Evolutionary conservation across 2,888 invertebrate species (phyloP).

Genomic region (Branchipolynoe longqiensis): DNA sequence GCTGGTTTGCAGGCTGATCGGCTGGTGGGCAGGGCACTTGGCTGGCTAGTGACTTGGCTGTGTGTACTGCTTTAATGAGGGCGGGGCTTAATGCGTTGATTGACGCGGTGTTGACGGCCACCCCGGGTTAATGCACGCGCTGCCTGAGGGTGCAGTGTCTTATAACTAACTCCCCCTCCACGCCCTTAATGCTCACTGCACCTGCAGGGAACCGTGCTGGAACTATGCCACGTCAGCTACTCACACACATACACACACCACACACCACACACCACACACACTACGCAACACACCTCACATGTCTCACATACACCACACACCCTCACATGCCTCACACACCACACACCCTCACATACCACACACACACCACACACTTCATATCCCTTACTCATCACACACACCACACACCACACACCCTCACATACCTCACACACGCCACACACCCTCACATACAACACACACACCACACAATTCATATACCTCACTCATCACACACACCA

Average conservation of each 20-base stretch:
- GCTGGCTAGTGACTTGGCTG: too few species aligned
- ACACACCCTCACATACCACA: too few species aligned
- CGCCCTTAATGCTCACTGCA: too few species aligned
- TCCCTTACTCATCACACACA: not conserved
- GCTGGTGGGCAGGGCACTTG: too few species aligned
- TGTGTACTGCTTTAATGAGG: not conserved
- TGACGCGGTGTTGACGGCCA: not conserved
- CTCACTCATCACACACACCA: not conserved
- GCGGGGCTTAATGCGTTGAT: conserved; percentile 6
- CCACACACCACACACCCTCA: not conserved
- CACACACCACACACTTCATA: not conserved
- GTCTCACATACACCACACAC: not conserved
- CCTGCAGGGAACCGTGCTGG: too few species aligned
- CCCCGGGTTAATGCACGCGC: conserved; percentile 13
- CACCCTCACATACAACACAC: not conserved
- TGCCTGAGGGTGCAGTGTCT: not conserved
- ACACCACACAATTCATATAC: not conserved
- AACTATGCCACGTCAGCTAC: too few species aligned
- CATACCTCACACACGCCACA: not conserved
- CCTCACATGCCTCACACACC: not conserved
- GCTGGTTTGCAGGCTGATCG: too few species aligned
- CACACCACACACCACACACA: too few species aligned
- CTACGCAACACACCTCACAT: too few species aligned
- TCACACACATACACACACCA: too few species aligned
- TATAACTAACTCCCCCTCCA: not conserved